Evolutionary conservation across 64 coral and sea anemone genomes (phyloP).

Genomic region (Trachythela sp.): DNA sequence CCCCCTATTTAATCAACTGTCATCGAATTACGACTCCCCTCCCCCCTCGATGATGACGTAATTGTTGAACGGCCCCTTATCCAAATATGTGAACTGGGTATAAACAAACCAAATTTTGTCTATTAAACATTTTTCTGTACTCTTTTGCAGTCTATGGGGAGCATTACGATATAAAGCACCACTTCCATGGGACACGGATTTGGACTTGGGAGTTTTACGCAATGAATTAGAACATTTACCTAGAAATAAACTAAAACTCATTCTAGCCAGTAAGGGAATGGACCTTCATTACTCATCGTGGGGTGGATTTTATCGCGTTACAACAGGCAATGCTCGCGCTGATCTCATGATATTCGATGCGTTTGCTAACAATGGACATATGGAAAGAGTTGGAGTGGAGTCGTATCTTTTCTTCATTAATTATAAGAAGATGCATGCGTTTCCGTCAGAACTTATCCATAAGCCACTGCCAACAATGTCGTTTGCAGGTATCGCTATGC

Average conservation of each 20-base stretch:
- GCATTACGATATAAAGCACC: conserved; percentile 53
- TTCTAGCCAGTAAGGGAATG: conserved; percentile 49
- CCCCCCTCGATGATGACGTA: too few species aligned
- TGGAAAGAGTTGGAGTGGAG: conserved; percentile 60
- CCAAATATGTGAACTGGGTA: too few species aligned
- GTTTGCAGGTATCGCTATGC: conserved; percentile 55
- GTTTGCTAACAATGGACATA: conserved; percentile 58
- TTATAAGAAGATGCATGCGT: conserved; percentile 75
- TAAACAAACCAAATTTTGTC: too few species aligned
- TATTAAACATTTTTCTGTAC: too few species aligned
- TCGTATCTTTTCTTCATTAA: conserved; percentile 72
- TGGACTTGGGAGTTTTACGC: conserved; percentile 65
- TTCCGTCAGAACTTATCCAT: conserved; percentile 46
- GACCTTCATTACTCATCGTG: conserved; percentile 46
- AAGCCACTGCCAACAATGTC: conserved; percentile 37
- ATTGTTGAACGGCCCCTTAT: too few species aligned
- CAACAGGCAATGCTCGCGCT: conserved; percentile 44
- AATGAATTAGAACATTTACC: conserved; percentile 48
- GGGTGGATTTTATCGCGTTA: conserved; percentile 71
- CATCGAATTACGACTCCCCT: too few species aligned
- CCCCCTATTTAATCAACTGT: too few species aligned
- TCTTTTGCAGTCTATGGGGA: conserved; percentile 62
- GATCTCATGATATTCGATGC: conserved; percentile 71
- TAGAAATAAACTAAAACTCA: conserved; percentile 41
- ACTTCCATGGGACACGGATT: conserved; percentile 74